phyloP scores from a whole-genome alignment of 1,140 invertebrate species.

The Trinorchestia longiramus region DNA sequence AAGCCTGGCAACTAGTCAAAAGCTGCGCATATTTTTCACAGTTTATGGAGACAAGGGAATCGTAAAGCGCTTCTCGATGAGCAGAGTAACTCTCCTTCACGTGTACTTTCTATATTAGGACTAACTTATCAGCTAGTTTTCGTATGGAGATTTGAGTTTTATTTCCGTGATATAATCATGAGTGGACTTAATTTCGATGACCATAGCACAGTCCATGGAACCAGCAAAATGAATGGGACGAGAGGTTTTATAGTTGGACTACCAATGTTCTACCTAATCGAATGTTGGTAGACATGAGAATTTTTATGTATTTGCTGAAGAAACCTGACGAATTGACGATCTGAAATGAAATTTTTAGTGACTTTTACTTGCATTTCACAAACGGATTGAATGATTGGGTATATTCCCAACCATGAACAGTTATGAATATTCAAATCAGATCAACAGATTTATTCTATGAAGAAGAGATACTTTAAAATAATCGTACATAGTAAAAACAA shows the following conservation, averaged over 20 bases:
- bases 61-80: constrained; percentile 34
- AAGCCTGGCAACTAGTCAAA: background rate
- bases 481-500: no score
- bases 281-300: background rate
- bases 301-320: background rate
- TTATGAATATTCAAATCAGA: no score
- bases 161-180: constrained; percentile 34
- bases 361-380: background rate
- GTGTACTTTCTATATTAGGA: constrained; percentile 37
- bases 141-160: constrained; percentile 11
- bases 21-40: background rate
- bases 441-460: no score
- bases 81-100: background rate
- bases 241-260: background rate
- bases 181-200: constrained; percentile 14
- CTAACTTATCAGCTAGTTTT: constrained; percentile 4
- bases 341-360: background rate
- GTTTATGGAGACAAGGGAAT: background rate
- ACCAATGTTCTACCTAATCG: constrained; percentile 20
- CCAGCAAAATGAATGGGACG: background rate
- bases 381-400: background rate
- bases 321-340: background rate
- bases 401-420: no score
- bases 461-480: no score
- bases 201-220: background rate